Conservation (phyloP, 1,140 invertebrate species). For the Papilio helenus region DNA sequence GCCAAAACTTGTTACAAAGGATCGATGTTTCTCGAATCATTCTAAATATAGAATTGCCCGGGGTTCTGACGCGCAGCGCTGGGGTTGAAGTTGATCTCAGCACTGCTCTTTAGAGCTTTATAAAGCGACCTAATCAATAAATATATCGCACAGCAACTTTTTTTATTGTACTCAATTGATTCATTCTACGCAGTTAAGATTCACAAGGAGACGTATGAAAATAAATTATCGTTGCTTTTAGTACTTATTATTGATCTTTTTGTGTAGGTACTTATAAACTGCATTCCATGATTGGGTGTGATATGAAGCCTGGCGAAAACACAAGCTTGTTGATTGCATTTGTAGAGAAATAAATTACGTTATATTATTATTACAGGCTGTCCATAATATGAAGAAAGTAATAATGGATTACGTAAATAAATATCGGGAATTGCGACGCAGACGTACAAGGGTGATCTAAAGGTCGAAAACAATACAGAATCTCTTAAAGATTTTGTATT, state of each 20-base stretch:
- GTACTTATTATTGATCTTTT: too few species aligned
- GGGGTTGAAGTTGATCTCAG: slow-evolving; percentile 2
- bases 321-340: background rate
- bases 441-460: background rate
- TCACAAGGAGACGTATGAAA: background rate
- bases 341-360: background rate
- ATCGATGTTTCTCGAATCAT: slow-evolving; percentile 9
- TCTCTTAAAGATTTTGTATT: background rate
- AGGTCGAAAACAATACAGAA: background rate
- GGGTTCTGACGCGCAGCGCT: background rate
- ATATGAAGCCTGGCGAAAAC: background rate
- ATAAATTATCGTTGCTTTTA: background rate
- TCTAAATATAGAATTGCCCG: slow-evolving; percentile 22
- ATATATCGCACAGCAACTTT: slow-evolving; percentile 13
- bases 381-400: background rate
- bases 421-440: background rate
- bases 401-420: background rate
- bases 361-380: background rate
- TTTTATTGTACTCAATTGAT: slow-evolving; percentile 11
- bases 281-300: background rate
- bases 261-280: background rate
- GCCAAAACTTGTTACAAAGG: slow-evolving; percentile 2
- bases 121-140: background rate
- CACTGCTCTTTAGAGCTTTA: background rate
- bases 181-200: background rate